Evolutionary conservation across 92 coral and sea anemone species (phyloP), one percentile per base, ranked within the genome.

Genomic region (Anthopleura xanthogrammica): DNA sequence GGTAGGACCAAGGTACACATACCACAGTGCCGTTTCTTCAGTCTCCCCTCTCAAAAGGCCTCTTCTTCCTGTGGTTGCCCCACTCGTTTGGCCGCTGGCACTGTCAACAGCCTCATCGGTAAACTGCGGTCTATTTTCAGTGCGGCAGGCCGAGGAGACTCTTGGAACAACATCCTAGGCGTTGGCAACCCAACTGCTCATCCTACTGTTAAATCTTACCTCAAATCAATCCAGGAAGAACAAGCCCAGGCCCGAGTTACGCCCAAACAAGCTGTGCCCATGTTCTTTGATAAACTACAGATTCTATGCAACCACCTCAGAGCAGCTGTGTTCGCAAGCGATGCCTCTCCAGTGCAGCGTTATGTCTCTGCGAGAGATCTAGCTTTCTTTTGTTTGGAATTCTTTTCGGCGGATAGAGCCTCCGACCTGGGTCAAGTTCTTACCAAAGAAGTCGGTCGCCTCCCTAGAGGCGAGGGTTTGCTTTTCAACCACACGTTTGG

Each of bases 251-350:
- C 95, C 39, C 48, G 90, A 43, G 77, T 89, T 2, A 82, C 89
- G 12, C 89, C 89, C 12, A 92, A 84, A 77, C 92, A 89, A 52
- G 89, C 92, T 22, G 83, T 76, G 46, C 95, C 95, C 11, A 29
- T 91, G 55, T 92, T 92, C 83, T 84, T 84, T 55, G 91, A 85
- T 79, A 85, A 90, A 54, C 83, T 90, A 11, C 73, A 77, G 19
- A 70, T 29, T 43, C 75, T 90, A 16, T 87, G 88, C 77, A 22
- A 23, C 17, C 83, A 79, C 76, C 80, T 87, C 16, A 80, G 83
- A 58, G 9, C 64, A 22, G 60, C 62, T 3, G 10, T 43, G 7
- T 77, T 77, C 39, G 78, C 52, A 1, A 7, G 4, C 6, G 78
- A 16, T 0, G 78, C 14, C 4, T 5, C 85, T 2, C 90, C 87